phyloP scores from a whole-genome alignment of 2,797 vertebrate genomes.

The Pipistrellus kuhlii region DNA sequence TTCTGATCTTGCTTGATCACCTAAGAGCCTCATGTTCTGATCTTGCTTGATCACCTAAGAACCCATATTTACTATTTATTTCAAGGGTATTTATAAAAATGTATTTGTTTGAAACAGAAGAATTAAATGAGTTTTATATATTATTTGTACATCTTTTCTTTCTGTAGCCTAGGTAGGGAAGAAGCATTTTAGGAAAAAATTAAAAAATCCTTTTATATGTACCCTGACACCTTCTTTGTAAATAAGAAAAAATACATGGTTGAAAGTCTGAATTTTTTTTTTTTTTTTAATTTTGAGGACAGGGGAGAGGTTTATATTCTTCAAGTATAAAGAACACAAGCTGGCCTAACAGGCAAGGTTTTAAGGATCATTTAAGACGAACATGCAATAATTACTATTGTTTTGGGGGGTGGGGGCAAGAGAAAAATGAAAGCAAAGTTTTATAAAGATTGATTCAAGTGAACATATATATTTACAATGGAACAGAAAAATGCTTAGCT shows the following conservation, averaged over 20 bases:
- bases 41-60: conserved; percentile 5
- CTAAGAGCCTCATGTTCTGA: not conserved
- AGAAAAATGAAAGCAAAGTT: conserved; percentile 57
- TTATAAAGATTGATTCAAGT: conserved; percentile 60
- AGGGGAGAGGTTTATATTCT: not conserved
- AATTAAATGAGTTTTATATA: conserved; percentile 50
- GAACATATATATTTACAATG: conserved; percentile 34
- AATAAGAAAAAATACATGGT: conserved; percentile 31
- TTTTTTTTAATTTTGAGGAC: not conserved
- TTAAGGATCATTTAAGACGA: conserved; percentile 54
- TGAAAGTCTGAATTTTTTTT: conserved; percentile 16
- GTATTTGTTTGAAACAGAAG: conserved; percentile 59
- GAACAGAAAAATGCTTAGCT: conserved; percentile 61
- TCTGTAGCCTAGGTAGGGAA: not conserved
- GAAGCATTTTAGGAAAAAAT: conserved; percentile 35
- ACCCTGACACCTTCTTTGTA: not conserved
- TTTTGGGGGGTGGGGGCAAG: not conserved
- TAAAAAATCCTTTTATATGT: conserved; percentile 37
- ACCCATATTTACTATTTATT: conserved; percentile 38
- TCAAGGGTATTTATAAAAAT: conserved; percentile 56
- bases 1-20: conserved; percentile 8
- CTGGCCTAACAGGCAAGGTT: conserved; percentile 28
- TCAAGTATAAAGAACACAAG: conserved; percentile 59
- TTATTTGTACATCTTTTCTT: conserved; percentile 57
- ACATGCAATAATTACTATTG: conserved; percentile 48